phyloP scores from a whole-genome alignment of 2,888 invertebrate genomes.

The Rhagonycha lutea region DNA sequence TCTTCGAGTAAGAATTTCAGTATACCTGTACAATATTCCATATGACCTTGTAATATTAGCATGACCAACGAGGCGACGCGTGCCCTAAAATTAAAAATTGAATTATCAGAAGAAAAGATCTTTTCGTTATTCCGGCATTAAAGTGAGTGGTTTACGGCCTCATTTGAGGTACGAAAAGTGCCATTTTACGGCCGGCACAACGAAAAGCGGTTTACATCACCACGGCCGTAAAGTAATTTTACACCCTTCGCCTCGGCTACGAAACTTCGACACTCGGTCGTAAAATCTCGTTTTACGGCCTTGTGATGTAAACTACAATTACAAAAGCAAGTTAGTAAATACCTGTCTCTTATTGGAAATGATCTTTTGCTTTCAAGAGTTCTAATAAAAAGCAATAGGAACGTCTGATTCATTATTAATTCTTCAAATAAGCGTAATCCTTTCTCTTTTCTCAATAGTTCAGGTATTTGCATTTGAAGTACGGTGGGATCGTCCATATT shows the following conservation, averaged over 20 bases:
- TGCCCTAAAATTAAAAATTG: conserved; percentile 57
- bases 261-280: too few relatives aligned
- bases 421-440: conserved; percentile 93
- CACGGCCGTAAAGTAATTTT: too few relatives aligned
- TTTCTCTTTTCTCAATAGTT: conserved; percentile 88
- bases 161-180: too few relatives aligned
- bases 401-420: conserved; percentile 97
- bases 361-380: conserved; percentile 90
- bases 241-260: too few relatives aligned
- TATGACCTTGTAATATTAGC: conserved; percentile 97
- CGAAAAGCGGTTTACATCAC: too few relatives aligned
- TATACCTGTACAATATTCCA: conserved; percentile 99
- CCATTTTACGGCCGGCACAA: too few relatives aligned
- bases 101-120: conserved; percentile 5
- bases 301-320: too few relatives aligned
- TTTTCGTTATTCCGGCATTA: too few relatives aligned
- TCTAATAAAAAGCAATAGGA: conserved; percentile 92
- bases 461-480: conserved; percentile 89
- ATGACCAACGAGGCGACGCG: conserved; percentile 98
- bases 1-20: conserved; percentile 95
- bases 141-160: too few relatives aligned
- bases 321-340: neutral
- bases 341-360: conserved; percentile 54
- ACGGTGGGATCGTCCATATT: conserved; percentile 96
- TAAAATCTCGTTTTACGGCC: too few relatives aligned